These are phyloP conservation scores for Hafferia zeledoni DNA, from an alignment of 2,797 vertebrate genomes.

Conservation along the genomic window DNA sequence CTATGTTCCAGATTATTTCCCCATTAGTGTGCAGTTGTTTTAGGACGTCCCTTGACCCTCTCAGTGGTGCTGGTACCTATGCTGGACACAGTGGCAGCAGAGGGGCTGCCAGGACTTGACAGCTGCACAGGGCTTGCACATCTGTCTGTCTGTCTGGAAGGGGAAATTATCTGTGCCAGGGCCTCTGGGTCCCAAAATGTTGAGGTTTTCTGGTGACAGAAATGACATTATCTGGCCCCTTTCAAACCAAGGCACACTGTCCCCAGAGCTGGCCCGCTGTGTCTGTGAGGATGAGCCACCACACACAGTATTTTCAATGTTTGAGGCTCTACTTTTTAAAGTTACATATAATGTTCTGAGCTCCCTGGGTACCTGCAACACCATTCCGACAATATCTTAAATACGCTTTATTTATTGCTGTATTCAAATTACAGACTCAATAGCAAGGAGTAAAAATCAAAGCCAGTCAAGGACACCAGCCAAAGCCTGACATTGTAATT, in stretches of 20 bases:
- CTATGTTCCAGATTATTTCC: too few species aligned
- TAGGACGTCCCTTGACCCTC: neutral
- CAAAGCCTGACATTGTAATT: rapidly evolving
- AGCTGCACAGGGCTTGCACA: neutral
- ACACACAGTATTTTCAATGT: rapidly evolving
- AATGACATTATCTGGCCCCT: neutral
- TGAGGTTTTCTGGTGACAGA: neutral
- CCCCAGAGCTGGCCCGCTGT: neutral
- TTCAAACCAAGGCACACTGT: neutral
- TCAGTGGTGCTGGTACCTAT: neutral
- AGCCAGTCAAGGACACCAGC: neutral
- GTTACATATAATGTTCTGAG: neutral
- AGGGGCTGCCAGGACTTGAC: neutral
- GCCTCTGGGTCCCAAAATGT: neutral
- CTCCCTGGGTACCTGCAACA: neutral
- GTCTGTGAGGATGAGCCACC: rapidly evolving
- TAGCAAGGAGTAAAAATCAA: neutral
- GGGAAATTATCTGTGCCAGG: neutral
- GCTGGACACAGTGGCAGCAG: neutral
- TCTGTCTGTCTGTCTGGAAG: neutral
- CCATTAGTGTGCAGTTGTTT: neutral
- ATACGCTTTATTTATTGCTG: neutral
- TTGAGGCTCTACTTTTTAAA: neutral
- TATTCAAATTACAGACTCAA: neutral
- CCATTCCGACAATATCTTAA: neutral